Evolutionary conservation across 2,888 invertebrate species (phyloP), one percentile per base, ranked within the genome.

Genomic region (Leptodirus hochenwartii): DNA sequence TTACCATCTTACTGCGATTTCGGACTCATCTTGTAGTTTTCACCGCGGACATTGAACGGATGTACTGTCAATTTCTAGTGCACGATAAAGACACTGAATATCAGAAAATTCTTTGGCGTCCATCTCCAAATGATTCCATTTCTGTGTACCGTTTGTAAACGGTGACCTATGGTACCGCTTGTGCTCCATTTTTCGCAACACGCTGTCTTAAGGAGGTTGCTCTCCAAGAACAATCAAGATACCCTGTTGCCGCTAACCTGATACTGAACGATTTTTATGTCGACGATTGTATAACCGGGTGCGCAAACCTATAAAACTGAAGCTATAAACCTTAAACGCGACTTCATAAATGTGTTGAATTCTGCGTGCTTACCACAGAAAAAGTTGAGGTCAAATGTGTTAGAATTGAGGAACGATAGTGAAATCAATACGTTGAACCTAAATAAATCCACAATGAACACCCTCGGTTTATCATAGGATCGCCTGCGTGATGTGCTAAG

Each of bases 191-290:
- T 14, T 15, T 30, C 6, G 28, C 30, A 15, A 25, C 17, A 11
- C 15, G 27, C 15, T 26, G 15, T 15, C 17, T 39, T 24, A 17
- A 34, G 8, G 17, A 37, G 33, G 16, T 37, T 11, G 35, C 36
- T 9, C 4, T 20, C 15, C 28, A 32, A 9, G 23, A 16, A 9
- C 17, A 30, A 12, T 5, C 8, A 8, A 26, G 13, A 5, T 29
- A 22, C 16, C 34, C 35, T 6, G 16, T 22, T 17, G 31, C 26
- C 11, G 11, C 16, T 10, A 2, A 22, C 11, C 24, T 39, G 8
- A 39, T 37, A 17, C 11, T 25, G 15, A 17, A 29, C 4, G 35
- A 40, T 30, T 38, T 40, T 28, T 40, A 38, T 30, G 34, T 39
- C 15, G 38, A 39, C 22, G 37, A 39, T 26, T 13, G 37, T 5